phyloP scores from a whole-genome alignment of 2,888 invertebrate species.

The Tortricodes alternella region DNA sequence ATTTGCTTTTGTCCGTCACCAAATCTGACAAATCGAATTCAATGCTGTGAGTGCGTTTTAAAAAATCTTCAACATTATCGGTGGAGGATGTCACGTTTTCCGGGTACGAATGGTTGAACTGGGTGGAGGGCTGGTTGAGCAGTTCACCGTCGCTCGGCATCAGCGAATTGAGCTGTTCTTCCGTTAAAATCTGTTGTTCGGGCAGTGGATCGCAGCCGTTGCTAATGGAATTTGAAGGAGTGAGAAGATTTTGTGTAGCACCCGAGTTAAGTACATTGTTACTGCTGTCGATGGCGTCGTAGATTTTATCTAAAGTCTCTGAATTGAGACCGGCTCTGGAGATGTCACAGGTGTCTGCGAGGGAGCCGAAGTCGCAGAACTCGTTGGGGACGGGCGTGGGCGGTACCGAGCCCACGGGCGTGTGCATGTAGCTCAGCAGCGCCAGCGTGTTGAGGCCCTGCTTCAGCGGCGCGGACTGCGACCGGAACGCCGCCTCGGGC shows the following conservation, averaged over 20 bases:
- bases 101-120: slow-evolving; percentile 55
- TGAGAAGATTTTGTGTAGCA: slow-evolving; percentile 56
- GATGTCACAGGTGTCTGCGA: slow-evolving; percentile 82
- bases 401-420: slow-evolving; percentile 85
- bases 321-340: slow-evolving; percentile 78
- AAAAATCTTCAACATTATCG: slow-evolving; percentile 70
- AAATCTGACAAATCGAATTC: slow-evolving; percentile 71
- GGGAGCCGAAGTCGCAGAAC: slow-evolving; percentile 87
- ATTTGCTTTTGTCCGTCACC: slow-evolving; percentile 67
- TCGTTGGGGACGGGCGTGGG: slow-evolving; percentile 88
- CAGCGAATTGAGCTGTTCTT: slow-evolving; percentile 66
- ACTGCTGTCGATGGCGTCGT: slow-evolving; percentile 84
- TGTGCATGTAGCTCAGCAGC: slow-evolving; percentile 71
- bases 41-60: slow-evolving; percentile 72
- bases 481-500: slow-evolving; percentile 80
- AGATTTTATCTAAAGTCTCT: slow-evolving; percentile 85
- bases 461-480: slow-evolving; percentile 91
- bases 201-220: slow-evolving; percentile 70
- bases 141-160: slow-evolving; percentile 67
- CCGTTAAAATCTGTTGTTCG: slow-evolving; percentile 64
- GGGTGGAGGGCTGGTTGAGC: slow-evolving; percentile 46
- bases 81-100: slow-evolving; percentile 49
- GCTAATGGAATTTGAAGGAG: slow-evolving; percentile 56
- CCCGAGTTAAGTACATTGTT: slow-evolving; percentile 68
- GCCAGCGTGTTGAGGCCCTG: slow-evolving; percentile 76